Evolutionary conservation across 2,888 invertebrate genomes (phyloP).

Genomic region (Rugalucina vietnamica): DNA sequence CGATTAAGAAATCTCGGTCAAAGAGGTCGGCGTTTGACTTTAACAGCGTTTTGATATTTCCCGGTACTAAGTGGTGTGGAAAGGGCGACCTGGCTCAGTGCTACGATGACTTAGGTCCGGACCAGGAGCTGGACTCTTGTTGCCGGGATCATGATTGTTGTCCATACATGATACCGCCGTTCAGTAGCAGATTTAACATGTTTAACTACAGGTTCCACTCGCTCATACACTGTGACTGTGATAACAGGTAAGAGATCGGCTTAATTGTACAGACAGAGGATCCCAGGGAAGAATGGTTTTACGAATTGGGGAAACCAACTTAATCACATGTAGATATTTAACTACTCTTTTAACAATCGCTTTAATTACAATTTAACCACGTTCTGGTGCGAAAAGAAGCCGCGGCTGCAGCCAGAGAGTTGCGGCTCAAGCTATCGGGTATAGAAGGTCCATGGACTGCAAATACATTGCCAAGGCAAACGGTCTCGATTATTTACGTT

Average conservation of each 20-base stretch:
- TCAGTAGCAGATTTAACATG: conserved; percentile 92
- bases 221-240: conserved; percentile 96
- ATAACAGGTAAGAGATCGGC: conserved; percentile 90
- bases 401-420: too few species aligned
- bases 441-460: too few species aligned
- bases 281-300: too few species aligned
- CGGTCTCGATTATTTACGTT: too few species aligned
- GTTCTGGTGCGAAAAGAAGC: too few species aligned
- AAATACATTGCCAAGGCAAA: too few species aligned
- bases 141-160: conserved; percentile 96
- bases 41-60: conserved; percentile 88
- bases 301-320: too few species aligned
- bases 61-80: conserved; percentile 97
- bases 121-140: conserved; percentile 93
- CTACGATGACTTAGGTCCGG: conserved; percentile 93
- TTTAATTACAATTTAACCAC: too few species aligned
- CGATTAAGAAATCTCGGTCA: conserved; percentile 42
- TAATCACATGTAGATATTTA: too few species aligned
- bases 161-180: conserved; percentile 92
- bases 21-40: conserved; percentile 59
- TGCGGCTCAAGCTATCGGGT: too few species aligned
- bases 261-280: too few species aligned
- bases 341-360: too few species aligned
- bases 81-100: conserved; percentile 92
- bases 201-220: conserved; percentile 96